Evolutionary conservation across 2,797 vertebrate species (phyloP).

Genomic region (Lerista edwardsae): DNA sequence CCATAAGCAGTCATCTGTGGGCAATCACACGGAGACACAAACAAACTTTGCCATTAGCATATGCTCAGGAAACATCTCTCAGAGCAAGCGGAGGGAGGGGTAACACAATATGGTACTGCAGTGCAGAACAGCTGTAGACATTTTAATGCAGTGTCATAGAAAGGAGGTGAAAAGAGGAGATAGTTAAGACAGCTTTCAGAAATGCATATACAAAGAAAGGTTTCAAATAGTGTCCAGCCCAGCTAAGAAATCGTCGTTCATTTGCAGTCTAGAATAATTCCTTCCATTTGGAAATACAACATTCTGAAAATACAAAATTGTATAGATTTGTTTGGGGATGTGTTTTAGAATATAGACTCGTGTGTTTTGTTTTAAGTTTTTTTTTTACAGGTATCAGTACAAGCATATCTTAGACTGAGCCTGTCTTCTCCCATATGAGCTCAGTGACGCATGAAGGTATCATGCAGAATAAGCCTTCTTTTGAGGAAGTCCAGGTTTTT

Average conservation of each 20-base stretch:
- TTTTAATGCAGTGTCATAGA: constrained; percentile 53
- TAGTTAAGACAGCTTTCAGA: constrained; percentile 38
- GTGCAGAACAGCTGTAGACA: constrained; percentile 11
- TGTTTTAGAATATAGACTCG: not conserved
- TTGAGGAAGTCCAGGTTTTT: not conserved
- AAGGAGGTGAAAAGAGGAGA: constrained; percentile 47
- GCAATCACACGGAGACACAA: constrained; percentile 58
- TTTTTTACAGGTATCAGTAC: not conserved
- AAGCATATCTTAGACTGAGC: not conserved
- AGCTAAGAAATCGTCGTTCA: constrained; percentile 13
- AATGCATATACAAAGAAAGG: constrained; percentile 23
- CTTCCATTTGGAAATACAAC: constrained; percentile 39
- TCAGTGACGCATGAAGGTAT: not conserved
- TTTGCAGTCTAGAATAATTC: constrained; percentile 6
- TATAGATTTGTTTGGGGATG: not conserved
- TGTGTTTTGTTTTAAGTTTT: no score
- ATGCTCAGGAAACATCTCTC: constrained; percentile 26
- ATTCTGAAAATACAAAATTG: constrained; percentile 10
- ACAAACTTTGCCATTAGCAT: constrained; percentile 55
- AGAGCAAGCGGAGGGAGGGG: constrained; percentile 11
- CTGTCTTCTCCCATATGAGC: not conserved
- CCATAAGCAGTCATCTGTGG: constrained; percentile 97
- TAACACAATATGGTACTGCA: not conserved
- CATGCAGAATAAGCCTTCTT: not conserved
- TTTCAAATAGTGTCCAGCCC: constrained; percentile 23